Percentiles rank a stretch among this genome's conserved stretches.
Conservation (phyloP, 1,140 invertebrate genomes). For the Berghia stephanieae region DNA sequence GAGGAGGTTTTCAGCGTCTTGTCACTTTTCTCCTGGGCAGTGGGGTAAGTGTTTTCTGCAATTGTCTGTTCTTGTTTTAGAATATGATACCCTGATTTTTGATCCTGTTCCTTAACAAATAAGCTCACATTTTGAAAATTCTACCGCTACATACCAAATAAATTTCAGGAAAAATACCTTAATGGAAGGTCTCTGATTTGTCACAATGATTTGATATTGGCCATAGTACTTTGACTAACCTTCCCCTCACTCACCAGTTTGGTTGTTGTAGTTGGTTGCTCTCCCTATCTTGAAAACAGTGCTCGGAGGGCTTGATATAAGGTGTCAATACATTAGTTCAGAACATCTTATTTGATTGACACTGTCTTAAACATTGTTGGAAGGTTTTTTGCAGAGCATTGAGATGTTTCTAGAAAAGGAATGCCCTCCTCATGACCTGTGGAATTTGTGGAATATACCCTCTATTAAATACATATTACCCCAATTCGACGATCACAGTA, state of each 20-base stretch:
- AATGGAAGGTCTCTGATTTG: not conserved
- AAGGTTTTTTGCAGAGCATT: no score
- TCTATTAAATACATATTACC: not conserved
- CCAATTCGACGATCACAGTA: not conserved
- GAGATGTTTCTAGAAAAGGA: no score
- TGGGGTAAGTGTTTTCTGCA: slow-evolving; percentile 19
- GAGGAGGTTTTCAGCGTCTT: slow-evolving; percentile 66
- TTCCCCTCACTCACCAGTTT: no score
- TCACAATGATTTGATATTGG: not conserved
- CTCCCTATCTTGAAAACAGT: no score
- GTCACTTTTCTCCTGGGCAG: slow-evolving; percentile 65
- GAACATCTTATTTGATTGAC: no score
- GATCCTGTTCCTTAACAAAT: not conserved
- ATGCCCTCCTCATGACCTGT: no score
- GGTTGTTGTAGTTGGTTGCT: no score
- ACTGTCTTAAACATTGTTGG: no score
- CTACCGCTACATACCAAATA: not conserved
- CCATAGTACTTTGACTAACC: no score
- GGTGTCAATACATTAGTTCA: no score
- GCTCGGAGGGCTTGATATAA: no score
- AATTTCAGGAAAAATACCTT: not conserved
- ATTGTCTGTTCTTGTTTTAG: not conserved
- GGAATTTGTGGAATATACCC: not conserved
- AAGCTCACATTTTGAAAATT: not conserved
- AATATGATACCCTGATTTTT: not conserved